These are phyloP conservation scores for Vollenhovia emeryi DNA, from an alignment of 1,140 invertebrate species.

Conservation along the genomic window DNA sequence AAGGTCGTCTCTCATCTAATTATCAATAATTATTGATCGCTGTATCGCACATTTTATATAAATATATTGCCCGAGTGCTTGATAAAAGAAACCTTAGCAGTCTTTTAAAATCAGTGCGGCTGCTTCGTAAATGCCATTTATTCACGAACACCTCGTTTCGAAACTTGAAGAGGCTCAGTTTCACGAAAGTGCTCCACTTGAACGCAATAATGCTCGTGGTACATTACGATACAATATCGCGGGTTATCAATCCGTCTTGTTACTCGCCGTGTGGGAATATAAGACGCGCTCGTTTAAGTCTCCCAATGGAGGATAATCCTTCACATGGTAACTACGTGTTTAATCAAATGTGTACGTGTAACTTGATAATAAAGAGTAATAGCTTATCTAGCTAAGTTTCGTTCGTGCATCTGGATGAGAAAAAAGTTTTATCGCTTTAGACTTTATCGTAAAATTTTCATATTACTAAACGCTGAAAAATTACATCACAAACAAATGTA, in stretches of 20 bases:
- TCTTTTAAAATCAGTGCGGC: background rate
- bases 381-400: background rate
- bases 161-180: background rate
- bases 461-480: background rate
- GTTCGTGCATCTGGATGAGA: background rate
- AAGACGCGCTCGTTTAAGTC: slow-evolving; percentile 40
- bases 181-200: slow-evolving; percentile 14
- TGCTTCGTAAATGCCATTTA: background rate
- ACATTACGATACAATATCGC: slow-evolving; percentile 1
- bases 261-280: slow-evolving; percentile 7
- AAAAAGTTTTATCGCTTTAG: background rate
- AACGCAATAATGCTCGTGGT: background rate
- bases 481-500: background rate
- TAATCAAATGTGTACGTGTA: slow-evolving; percentile 6
- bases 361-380: slow-evolving; percentile 44
- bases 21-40: background rate
- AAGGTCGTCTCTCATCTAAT: background rate
- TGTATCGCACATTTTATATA: background rate
- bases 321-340: slow-evolving; percentile 19
- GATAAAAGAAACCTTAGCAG: background rate
- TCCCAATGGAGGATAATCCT: slow-evolving; percentile 29
- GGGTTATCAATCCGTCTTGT: slow-evolving; percentile 42
- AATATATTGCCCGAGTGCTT: background rate
- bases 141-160: background rate
- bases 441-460: background rate